These are phyloP conservation scores for Enteromius anoplus DNA, from an alignment of 2,797 vertebrate genomes.

Conservation along the genomic window DNA sequence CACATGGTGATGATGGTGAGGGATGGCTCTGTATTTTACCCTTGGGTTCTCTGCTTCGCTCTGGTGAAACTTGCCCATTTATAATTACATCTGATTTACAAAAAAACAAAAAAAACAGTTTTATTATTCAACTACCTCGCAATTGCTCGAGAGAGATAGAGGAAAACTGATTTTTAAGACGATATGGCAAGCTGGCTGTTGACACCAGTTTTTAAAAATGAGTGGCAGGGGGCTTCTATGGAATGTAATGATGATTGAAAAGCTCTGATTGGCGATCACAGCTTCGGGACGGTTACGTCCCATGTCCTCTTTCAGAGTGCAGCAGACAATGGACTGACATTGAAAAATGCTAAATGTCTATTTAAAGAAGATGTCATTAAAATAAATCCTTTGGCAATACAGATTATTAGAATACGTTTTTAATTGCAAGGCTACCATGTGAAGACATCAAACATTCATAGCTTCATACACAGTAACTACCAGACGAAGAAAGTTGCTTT, in stretches of 20 bases:
- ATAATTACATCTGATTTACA: not conserved
- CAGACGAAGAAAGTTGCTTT: not conserved
- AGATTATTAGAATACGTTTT: slow-evolving; percentile 18
- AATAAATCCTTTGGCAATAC: slow-evolving; percentile 1
- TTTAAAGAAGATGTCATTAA: slow-evolving; percentile 22
- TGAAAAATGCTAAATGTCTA: not conserved
- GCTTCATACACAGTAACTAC: not conserved
- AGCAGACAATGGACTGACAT: slow-evolving; percentile 8
- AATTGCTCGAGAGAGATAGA: not conserved
- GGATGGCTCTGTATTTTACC: slow-evolving; percentile 25
- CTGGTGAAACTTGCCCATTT: slow-evolving; percentile 35
- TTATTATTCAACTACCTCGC: slow-evolving; percentile 8
- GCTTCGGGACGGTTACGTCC: not conserved
- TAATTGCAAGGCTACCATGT: not conserved
- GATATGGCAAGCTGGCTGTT: slow-evolving; percentile 24
- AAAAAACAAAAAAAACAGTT: slow-evolving; percentile 16
- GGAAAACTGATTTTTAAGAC: not conserved
- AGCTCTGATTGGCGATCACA: slow-evolving; percentile 20
- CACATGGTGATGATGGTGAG: slow-evolving; percentile 43
- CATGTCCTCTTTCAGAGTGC: not conserved
- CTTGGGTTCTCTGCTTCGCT: slow-evolving; percentile 46
- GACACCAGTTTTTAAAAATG: slow-evolving; percentile 30
- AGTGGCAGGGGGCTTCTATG: slow-evolving; percentile 6
- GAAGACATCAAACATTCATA: slow-evolving; percentile 4
- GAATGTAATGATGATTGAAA: slow-evolving; percentile 23